Conservation (phyloP, 2,797 vertebrate species). For the Hoplostethus atlanticus region DNA sequence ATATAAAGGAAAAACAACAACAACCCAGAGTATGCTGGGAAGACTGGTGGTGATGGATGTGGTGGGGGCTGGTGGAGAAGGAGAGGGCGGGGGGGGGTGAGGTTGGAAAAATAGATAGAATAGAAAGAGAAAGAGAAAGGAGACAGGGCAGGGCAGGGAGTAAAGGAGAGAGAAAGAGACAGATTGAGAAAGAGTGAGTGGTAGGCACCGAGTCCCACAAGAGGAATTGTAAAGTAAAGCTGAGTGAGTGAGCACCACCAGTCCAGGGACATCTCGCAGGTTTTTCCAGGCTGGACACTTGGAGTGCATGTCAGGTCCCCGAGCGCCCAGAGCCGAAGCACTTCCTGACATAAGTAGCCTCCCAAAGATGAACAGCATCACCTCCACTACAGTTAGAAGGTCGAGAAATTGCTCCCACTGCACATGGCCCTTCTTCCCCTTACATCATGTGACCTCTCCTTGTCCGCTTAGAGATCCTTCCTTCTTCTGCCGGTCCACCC, state of each 20-base stretch:
- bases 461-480: constrained; percentile 69
- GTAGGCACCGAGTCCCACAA: constrained; percentile 91
- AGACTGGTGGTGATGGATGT: constrained; percentile 76
- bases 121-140: constrained; percentile 52
- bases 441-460: constrained; percentile 87
- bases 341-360: constrained; percentile 93
- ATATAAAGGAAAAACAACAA: constrained; percentile 79
- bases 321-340: constrained; percentile 86
- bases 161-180: constrained; percentile 80
- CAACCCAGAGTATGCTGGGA: constrained; percentile 52
- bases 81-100: constrained; percentile 61
- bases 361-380: constrained; percentile 96
- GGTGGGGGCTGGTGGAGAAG: constrained; percentile 58
- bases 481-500: constrained; percentile 55
- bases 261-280: constrained; percentile 90
- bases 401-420: constrained; percentile 97
- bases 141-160: constrained; percentile 55
- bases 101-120: constrained; percentile 64
- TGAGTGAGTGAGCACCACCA: constrained; percentile 92
- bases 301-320: constrained; percentile 90
- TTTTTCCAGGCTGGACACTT: constrained; percentile 89
- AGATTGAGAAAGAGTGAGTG: constrained; percentile 87
- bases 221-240: constrained; percentile 94
- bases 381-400: constrained; percentile 94
- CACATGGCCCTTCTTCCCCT: constrained; percentile 81